A percentile compares a stretch with the other conserved stretches of the same genome.
phyloP scores from a whole-genome alignment of 2,797 vertebrate genomes.

The Myotis findleyi region DNA sequence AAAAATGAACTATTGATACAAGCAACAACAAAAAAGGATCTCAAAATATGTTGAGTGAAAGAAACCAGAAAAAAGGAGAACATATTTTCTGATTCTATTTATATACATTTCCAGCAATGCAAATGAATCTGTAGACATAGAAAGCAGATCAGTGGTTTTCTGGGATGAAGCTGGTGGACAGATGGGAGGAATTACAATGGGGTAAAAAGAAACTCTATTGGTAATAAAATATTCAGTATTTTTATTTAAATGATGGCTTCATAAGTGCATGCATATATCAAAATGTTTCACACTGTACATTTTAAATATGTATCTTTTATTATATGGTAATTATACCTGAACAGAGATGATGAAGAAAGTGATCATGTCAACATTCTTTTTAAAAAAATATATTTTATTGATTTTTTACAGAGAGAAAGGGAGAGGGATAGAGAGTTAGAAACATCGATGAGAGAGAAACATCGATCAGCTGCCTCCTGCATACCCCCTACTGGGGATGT shows the following conservation, averaged over 20 bases:
- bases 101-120: neutral
- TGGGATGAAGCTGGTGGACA: neutral
- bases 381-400: no score
- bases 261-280: neutral
- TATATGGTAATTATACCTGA: neutral
- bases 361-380: neutral
- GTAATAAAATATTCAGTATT: neutral
- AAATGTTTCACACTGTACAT: neutral
- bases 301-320: neutral
- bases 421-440: no score
- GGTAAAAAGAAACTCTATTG: neutral
- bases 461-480: no score
- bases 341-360: neutral
- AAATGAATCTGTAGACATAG: neutral
- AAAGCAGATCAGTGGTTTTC: neutral
- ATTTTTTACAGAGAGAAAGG: no score
- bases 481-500: no score
- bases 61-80: neutral
- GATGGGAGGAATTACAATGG: neutral
- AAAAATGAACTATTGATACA: neutral
- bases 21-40: neutral
- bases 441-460: no score
- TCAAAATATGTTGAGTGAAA: conserved; percentile 9
- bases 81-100: neutral
- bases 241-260: neutral